These are phyloP conservation scores for Eubasilissa regina DNA, from an alignment of 1,140 invertebrate genomes.

Conservation along the genomic window DNA sequence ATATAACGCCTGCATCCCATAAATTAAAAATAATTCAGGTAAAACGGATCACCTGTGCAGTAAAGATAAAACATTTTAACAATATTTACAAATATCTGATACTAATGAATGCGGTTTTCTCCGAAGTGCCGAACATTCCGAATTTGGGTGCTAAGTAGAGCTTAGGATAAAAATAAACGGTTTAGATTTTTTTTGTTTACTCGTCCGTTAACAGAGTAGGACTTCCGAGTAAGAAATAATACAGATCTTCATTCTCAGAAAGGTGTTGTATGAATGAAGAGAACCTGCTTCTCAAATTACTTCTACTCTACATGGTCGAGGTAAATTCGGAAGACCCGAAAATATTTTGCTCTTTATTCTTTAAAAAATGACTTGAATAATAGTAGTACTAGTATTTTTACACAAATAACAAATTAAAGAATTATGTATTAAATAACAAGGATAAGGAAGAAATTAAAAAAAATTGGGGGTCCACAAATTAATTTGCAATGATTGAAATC, in stretches of 20 bases:
- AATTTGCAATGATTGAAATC: too few relatives aligned
- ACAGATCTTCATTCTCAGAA: conserved; percentile 27
- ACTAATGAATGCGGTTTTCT: background rate
- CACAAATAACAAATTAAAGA: too few relatives aligned
- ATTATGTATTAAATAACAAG: too few relatives aligned
- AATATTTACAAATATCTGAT: conserved; percentile 29
- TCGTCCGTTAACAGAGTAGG: conserved; percentile 35
- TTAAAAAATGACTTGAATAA: background rate
- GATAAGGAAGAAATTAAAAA: too few relatives aligned
- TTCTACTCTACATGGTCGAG: background rate
- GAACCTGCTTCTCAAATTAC: background rate
- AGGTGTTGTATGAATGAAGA: conserved; percentile 36
- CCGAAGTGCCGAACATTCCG: background rate
- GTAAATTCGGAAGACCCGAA: background rate
- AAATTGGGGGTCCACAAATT: too few relatives aligned
- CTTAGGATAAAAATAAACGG: background rate
- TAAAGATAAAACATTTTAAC: background rate
- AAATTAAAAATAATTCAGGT: conserved; percentile 23
- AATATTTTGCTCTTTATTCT: background rate
- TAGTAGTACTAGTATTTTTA: too few relatives aligned
- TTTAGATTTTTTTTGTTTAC: conserved; percentile 34
- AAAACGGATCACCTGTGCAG: conserved; percentile 16
- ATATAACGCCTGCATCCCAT: background rate
- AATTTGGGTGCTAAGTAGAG: conserved; percentile 4
- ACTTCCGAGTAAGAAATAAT: conserved; percentile 32